phyloP scores from a whole-genome alignment of 1,140 invertebrate species.

The Bicyclus anynana region DNA sequence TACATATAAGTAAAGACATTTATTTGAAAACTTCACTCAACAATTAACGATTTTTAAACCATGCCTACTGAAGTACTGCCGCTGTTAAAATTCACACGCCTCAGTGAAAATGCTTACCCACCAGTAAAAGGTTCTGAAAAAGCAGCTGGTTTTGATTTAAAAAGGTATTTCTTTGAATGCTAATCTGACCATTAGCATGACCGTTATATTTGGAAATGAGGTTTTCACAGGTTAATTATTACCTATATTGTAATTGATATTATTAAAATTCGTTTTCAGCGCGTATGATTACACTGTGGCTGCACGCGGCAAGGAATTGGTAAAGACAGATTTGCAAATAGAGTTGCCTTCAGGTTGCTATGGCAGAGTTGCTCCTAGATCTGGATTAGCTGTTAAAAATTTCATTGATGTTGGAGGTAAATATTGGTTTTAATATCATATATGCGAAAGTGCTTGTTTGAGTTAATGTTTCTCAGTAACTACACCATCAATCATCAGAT shows the following conservation, averaged over 20 bases:
- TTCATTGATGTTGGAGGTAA: constrained; percentile 96
- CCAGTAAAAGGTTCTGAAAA: constrained; percentile 90
- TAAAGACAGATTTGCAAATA: constrained; percentile 96
- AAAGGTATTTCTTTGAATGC: constrained; percentile 81
- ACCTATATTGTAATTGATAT: too few species aligned
- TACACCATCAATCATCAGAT: too few species aligned
- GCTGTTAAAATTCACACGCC: constrained; percentile 85
- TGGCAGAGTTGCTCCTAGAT: constrained; percentile 96
- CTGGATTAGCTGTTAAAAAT: constrained; percentile 96
- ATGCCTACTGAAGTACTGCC: constrained; percentile 69
- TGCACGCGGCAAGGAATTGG: constrained; percentile 88
- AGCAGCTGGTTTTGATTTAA: constrained; percentile 95
- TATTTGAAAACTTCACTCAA: not conserved
- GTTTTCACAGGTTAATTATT: constrained; percentile 5
- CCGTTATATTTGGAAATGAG: too few species aligned
- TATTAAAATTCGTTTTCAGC: constrained; percentile 76
- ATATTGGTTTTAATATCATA: not conserved
- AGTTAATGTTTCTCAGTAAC: too few species aligned
- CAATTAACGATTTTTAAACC: constrained; percentile 16
- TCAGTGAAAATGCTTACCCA: constrained; percentile 86
- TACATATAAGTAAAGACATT: not conserved
- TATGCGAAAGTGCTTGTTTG: too few species aligned
- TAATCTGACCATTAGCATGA: too few species aligned
- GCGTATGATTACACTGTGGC: constrained; percentile 92
- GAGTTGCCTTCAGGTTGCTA: constrained; percentile 93